Percentiles rank a stretch among this genome's conserved stretches.
Evolutionary conservation across 2,113 vertebrate species (phyloP).

Genomic region (Oryzias melastigma): DNA sequence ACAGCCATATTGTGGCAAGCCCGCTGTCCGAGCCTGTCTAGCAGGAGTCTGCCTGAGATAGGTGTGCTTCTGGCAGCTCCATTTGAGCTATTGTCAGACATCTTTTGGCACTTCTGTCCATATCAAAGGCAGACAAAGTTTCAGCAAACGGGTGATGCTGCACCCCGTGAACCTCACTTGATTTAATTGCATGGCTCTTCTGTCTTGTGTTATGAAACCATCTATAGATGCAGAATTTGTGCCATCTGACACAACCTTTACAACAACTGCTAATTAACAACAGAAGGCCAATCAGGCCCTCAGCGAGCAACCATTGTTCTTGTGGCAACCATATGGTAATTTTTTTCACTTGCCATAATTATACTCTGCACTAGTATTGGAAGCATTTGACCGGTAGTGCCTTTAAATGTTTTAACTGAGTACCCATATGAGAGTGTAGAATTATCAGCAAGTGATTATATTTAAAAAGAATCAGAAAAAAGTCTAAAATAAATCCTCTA

Average conservation of each 20-base stretch:
- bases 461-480: too few species aligned
- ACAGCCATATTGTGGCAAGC: conserved; percentile 40
- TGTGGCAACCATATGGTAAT: conserved; percentile 56
- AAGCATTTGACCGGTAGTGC: conserved; percentile 39
- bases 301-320: conserved; percentile 44
- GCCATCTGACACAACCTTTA: conserved; percentile 61
- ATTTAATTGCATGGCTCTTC: conserved; percentile 53
- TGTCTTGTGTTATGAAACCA: conserved; percentile 50
- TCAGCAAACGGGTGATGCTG: conserved; percentile 38
- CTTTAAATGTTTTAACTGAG: too few species aligned
- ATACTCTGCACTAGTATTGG: conserved; percentile 31
- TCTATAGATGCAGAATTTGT: conserved; percentile 55
- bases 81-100: conserved; percentile 50
- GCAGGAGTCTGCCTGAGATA: conserved; percentile 39
- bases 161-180: conserved; percentile 50
- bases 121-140: conserved; percentile 32
- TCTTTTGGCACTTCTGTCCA: conserved; percentile 46
- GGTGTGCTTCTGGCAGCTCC: conserved; percentile 50
- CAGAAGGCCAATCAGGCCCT: conserved; percentile 60
- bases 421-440: too few species aligned
- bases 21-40: conserved; percentile 39
- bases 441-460: too few species aligned
- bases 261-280: conserved; percentile 66
- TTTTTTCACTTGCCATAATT: conserved; percentile 60
- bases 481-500: background rate